A percentile compares a stretch with the other conserved stretches of the same genome.
Evolutionary conservation across 2,797 vertebrate genomes (phyloP).

Genomic region (Enteromius mattozi): DNA sequence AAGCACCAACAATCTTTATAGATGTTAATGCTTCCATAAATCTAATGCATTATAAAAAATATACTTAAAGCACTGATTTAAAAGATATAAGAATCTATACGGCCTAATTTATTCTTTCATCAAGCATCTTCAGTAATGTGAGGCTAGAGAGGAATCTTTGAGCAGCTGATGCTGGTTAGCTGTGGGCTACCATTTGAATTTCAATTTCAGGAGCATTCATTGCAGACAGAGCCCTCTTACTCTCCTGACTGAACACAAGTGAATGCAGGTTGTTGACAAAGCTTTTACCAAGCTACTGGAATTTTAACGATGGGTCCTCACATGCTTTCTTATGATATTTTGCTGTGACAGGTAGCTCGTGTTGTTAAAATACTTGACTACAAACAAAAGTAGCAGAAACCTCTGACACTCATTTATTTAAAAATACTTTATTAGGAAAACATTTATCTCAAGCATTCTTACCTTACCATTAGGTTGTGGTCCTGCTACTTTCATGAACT

Average conservation of each 20-base stretch:
- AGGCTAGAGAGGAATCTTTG: conserved; percentile 3
- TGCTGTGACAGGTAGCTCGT: not conserved
- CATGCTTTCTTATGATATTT: conserved; percentile 22
- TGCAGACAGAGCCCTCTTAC: conserved; percentile 17
- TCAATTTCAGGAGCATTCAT: conserved; percentile 47
- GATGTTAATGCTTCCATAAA: not conserved
- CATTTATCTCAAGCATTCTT: not conserved
- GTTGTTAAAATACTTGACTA: not conserved
- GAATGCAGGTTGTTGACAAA: conserved; percentile 38
- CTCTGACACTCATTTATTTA: not conserved
- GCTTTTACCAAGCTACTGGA: conserved; percentile 37
- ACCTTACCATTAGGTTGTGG: not conserved
- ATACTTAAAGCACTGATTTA: not conserved
- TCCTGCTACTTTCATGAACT: not conserved
- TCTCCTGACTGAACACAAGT: conserved; percentile 24
- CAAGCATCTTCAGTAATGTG: not conserved
- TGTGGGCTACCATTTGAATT: conserved; percentile 34
- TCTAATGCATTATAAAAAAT: not conserved
- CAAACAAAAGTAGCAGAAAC: not conserved
- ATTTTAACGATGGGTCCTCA: conserved; percentile 36
- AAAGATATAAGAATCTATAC: not conserved
- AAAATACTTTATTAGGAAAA: not conserved
- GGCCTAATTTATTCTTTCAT: not conserved
- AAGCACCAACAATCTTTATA: not conserved
- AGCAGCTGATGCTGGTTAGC: conserved; percentile 37